phyloP scores from a whole-genome alignment of 2,888 invertebrate species.

The Xanthorhoe designata region DNA sequence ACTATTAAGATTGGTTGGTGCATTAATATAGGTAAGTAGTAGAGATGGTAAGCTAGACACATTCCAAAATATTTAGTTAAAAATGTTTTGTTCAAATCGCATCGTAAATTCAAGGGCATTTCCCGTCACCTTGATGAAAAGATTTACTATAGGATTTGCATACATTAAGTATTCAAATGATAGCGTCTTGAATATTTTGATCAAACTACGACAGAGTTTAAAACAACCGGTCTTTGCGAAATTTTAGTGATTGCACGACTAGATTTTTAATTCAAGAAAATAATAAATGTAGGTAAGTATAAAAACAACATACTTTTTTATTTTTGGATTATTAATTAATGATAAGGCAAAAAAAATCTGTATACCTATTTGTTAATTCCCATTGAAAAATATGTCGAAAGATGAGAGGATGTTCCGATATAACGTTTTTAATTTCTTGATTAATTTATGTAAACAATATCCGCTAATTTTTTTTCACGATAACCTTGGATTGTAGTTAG shows the following conservation, averaged over 20 bases:
- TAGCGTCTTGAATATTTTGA: background rate
- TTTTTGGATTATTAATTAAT: too few species aligned
- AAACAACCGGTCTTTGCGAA: background rate
- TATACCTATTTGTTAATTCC: too few species aligned
- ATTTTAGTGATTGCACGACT: background rate
- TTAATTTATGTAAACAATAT: too few species aligned
- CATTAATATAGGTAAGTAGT: too few species aligned
- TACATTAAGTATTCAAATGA: conserved; percentile 3
- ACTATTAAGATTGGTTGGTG: too few species aligned
- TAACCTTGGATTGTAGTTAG: background rate
- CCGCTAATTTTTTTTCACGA: too few species aligned
- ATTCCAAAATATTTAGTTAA: background rate
- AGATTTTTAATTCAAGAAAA: background rate
- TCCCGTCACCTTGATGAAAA: background rate
- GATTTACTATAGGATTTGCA: conserved; percentile 7
- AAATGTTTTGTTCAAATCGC: background rate
- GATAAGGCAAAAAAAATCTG: too few species aligned
- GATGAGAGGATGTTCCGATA: too few species aligned
- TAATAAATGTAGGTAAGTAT: background rate
- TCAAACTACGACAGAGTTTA: background rate
- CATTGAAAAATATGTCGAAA: too few species aligned
- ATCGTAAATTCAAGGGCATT: conserved; percentile 4
- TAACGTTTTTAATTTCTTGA: too few species aligned
- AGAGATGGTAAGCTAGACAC: too few species aligned
- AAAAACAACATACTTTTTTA: too few species aligned